Evolutionary conservation across 2,888 invertebrate species (phyloP).

Genomic region (Deroplatys truncata): DNA sequence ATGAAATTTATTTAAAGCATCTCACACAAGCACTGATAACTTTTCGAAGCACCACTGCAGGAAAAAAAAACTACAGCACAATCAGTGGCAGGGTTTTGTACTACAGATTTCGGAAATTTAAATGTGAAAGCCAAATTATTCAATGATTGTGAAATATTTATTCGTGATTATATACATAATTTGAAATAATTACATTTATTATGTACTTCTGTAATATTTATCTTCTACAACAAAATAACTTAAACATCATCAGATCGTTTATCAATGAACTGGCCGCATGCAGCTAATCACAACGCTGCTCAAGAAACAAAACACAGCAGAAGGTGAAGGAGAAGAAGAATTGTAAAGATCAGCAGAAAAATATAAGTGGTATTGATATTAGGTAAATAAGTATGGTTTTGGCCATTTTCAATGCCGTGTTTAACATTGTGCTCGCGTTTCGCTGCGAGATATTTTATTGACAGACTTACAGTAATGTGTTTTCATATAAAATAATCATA

Average conservation of each 20-base stretch:
- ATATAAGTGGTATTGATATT: neutral
- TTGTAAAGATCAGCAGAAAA: neutral
- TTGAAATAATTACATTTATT: no score
- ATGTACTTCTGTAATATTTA: no score
- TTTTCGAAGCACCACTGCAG: neutral
- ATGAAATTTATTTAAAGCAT: neutral
- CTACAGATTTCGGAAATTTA: neutral
- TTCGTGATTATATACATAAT: no score
- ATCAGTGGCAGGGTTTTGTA: neutral
- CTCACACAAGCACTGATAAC: neutral
- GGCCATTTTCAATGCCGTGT: neutral
- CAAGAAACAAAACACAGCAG: neutral
- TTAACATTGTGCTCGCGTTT: neutral
- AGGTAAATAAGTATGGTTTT: neutral
- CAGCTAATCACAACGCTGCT: neutral
- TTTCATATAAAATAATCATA: neutral
- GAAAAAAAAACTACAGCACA: neutral
- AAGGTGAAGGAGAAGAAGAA: neutral
- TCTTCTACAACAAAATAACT: no score
- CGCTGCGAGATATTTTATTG: neutral
- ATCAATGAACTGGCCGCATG: neutral
- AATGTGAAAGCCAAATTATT: no score
- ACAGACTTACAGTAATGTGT: neutral
- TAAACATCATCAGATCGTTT: neutral
- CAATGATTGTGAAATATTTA: no score